Conservation (phyloP, 2,113 vertebrate genomes). For the Mola mola region DNA sequence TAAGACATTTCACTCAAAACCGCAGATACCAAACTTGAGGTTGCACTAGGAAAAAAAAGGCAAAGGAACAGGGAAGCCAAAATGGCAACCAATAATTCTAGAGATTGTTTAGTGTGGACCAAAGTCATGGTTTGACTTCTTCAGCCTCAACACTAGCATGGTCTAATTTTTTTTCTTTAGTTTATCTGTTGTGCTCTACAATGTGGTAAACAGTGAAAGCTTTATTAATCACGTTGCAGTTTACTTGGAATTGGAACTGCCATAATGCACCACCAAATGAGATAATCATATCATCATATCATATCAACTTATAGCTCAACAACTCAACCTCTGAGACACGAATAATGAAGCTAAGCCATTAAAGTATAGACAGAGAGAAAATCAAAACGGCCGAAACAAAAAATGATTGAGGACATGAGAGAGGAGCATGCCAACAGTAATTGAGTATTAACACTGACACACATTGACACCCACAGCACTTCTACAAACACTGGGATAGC, state of each 20-base stretch:
- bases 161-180: neutral
- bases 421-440: conserved; percentile 25
- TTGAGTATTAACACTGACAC: conserved; percentile 30
- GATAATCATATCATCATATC: conserved; percentile 21
- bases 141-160: neutral
- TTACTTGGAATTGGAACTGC: neutral
- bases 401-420: conserved; percentile 21
- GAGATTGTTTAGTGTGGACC: too few species aligned
- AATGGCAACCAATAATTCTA: too few species aligned
- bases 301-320: too few species aligned
- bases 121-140: too few species aligned
- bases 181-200: neutral
- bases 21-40: too few species aligned
- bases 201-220: too few species aligned
- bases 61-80: too few species aligned
- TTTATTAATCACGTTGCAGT: too few species aligned
- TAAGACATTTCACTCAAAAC: too few species aligned
- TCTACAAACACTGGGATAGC: conserved; percentile 41
- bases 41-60: too few species aligned
- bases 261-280: neutral
- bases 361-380: conserved; percentile 12
- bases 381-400: conserved; percentile 39
- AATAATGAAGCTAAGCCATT: conserved; percentile 42
- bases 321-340: neutral
- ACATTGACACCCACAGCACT: conserved; percentile 61